Evolutionary conservation across 35 echinoderm and acorn worm species (phyloP).

Genomic region (Eucidaris tribuloides): DNA sequence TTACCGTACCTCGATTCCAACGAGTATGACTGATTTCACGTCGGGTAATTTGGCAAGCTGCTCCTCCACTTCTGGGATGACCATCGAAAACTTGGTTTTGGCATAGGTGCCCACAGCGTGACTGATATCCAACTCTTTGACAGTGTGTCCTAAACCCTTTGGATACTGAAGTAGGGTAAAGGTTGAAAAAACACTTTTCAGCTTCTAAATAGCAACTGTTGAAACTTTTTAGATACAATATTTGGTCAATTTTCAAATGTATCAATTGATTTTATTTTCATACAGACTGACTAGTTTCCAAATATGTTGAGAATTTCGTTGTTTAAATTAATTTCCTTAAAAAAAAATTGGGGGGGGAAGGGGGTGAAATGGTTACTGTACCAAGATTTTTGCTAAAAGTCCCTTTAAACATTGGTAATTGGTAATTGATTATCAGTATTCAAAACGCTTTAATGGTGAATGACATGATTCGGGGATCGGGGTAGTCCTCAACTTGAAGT

Average conservation of each 20-base stretch:
- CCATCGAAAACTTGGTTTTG: conserved; percentile 96
- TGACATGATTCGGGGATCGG: too few species aligned
- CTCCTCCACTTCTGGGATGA: conserved; percentile 83
- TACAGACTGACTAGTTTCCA: too few species aligned
- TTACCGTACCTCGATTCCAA: conserved; percentile 88
- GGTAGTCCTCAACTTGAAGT: too few species aligned
- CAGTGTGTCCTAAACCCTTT: conserved; percentile 79
- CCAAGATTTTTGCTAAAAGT: too few species aligned
- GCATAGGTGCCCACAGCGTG: conserved; percentile 63
- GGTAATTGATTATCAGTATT: too few species aligned
- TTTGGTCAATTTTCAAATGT: neutral
- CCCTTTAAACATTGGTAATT: too few species aligned
- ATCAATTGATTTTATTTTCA: neutral
- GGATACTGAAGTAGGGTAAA: conserved; percentile 70
- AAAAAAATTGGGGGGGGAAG: too few species aligned
- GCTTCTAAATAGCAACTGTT: neutral
- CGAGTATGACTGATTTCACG: conserved; percentile 78
- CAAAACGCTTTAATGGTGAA: too few species aligned
- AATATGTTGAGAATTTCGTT: too few species aligned
- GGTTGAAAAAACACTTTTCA: neutral
- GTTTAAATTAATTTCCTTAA: too few species aligned
- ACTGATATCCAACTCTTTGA: conserved; percentile 70
- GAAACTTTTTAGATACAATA: neutral
- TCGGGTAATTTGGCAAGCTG: conserved; percentile 36
- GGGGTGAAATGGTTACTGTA: too few species aligned